Evolutionary conservation across 1,140 invertebrate species (phyloP).

Genomic region (Saccostrea cuccullata): DNA sequence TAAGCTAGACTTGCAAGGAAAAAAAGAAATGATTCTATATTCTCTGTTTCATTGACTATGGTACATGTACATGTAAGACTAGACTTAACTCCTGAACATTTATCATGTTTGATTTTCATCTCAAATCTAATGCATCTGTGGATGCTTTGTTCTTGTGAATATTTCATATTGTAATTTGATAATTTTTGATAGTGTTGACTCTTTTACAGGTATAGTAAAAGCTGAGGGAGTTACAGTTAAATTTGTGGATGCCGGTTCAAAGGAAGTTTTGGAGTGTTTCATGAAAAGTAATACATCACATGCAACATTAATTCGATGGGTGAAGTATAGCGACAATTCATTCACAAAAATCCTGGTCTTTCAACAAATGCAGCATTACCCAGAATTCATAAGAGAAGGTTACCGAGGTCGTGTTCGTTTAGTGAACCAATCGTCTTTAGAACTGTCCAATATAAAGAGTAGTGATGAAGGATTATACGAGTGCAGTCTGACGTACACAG

Average conservation of each 20-base stretch:
- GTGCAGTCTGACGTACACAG: background rate
- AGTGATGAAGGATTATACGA: slow-evolving; percentile 25
- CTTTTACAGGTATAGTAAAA: background rate
- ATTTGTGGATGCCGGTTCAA: background rate
- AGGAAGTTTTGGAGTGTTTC: slow-evolving; percentile 18
- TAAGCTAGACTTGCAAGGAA: too few relatives aligned
- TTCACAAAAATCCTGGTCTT: slow-evolving; percentile 6
- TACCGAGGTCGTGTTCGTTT: slow-evolving; percentile 2
- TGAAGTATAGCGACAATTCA: background rate
- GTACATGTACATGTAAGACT: too few relatives aligned
- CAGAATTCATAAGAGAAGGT: slow-evolving; percentile 13
- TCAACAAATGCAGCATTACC: slow-evolving; percentile 37
- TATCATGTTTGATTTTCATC: too few relatives aligned
- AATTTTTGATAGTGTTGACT: background rate
- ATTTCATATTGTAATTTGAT: background rate
- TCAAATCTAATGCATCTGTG: too few relatives aligned
- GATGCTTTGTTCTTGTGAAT: too few relatives aligned
- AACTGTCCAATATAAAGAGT: background rate
- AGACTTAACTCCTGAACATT: too few relatives aligned
- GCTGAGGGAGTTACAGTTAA: background rate
- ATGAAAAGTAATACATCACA: slow-evolving; percentile 1
- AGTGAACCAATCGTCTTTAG: slow-evolving; percentile 24
- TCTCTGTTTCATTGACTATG: too few relatives aligned
- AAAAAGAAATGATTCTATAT: too few relatives aligned
- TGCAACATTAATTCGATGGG: background rate